These are phyloP conservation scores for Phaethornis superciliosus DNA, from an alignment of 2,113 vertebrate genomes.

Conservation along the genomic window DNA sequence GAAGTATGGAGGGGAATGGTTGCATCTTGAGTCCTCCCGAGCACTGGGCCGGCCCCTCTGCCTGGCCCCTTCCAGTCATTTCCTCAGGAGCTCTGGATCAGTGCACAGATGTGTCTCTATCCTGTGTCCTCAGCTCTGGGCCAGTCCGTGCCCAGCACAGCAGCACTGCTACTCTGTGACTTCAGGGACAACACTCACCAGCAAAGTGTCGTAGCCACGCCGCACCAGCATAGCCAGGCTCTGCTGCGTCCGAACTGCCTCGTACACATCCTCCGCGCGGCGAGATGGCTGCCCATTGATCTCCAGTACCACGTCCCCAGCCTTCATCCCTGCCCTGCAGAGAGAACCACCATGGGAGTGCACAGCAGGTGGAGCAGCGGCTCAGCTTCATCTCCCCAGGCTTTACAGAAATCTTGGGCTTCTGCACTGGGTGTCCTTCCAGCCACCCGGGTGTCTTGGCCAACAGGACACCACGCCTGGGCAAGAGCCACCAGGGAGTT, in stretches of 20 bases:
- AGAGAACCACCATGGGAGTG: neutral
- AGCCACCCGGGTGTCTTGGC: neutral
- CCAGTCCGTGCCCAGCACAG: fast-evolving
- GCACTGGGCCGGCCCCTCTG: neutral
- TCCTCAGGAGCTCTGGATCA: neutral
- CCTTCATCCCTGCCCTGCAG: constrained; percentile 78
- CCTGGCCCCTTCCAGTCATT: neutral
- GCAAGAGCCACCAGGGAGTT: neutral
- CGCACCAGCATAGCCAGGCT: constrained; percentile 84
- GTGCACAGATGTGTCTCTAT: neutral
- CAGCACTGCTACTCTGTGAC: constrained; percentile 76
- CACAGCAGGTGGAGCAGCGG: fast-evolving
- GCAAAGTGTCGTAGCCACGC: constrained; percentile 76
- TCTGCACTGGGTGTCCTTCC: neutral
- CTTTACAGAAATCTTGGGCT: neutral
- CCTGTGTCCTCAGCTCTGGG: neutral
- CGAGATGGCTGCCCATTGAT: constrained; percentile 77
- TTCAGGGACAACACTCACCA: constrained; percentile 87
- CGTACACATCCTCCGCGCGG: constrained; percentile 88
- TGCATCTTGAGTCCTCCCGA: neutral
- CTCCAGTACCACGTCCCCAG: constrained; percentile 80
- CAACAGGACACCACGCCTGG: neutral
- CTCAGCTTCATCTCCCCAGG: fast-evolving
- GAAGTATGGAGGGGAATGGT: neutral
- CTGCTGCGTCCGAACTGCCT: constrained; percentile 82